phyloP scores from a whole-genome alignment of 2,888 invertebrate species.

The Lithophane socia region DNA sequence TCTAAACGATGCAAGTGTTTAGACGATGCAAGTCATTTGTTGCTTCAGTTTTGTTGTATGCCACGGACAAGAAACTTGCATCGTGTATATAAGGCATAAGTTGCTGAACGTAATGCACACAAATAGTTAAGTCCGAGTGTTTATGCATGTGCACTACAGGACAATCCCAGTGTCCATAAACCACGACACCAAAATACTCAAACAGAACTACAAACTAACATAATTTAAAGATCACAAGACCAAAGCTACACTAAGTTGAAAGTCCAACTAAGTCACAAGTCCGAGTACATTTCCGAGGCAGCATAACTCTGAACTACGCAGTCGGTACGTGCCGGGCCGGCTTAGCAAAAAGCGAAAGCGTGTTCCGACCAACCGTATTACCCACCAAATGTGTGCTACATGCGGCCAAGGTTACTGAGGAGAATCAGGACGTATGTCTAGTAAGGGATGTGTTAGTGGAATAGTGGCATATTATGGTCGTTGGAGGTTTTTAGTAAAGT shows the following conservation, averaged over 20 bases:
- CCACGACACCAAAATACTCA: conserved; percentile 12
- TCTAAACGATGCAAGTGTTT: too few species aligned
- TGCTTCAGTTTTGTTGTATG: background rate
- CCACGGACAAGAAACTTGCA: background rate
- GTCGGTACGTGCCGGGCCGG: conserved; percentile 57
- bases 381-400: conserved; percentile 61
- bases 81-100: too few species aligned
- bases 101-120: background rate
- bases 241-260: conserved; percentile 27
- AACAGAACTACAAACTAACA: conserved; percentile 39
- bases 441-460: conserved; percentile 12
- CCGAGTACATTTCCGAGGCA: conserved; percentile 42
- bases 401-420: conserved; percentile 50
- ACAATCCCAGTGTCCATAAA: background rate
- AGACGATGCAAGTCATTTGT: background rate
- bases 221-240: conserved; percentile 53
- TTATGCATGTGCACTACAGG: background rate
- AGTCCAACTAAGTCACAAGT: conserved; percentile 46
- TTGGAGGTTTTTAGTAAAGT: conserved; percentile 7
- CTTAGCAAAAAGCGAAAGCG: conserved; percentile 80
- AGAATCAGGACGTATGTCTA: conserved; percentile 27
- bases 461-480: background rate
- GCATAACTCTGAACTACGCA: conserved; percentile 46
- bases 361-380: conserved; percentile 78
- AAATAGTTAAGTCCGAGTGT: background rate